Evolutionary conservation across 2,113 vertebrate species (phyloP).

Genomic region (Gobio gobio): DNA sequence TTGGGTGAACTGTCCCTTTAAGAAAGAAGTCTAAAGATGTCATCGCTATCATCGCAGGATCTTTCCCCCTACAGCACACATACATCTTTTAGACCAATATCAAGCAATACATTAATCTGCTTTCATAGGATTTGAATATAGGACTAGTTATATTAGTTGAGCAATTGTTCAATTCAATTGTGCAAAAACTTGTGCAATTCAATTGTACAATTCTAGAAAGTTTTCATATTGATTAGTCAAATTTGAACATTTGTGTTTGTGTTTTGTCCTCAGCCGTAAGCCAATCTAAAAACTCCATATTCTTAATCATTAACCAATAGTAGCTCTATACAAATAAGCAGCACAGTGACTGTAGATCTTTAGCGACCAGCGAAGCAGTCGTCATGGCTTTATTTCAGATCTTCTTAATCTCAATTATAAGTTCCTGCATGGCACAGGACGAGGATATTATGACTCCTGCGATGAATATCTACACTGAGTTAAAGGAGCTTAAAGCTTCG

Average conservation of each 20-base stretch:
- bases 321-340: background rate
- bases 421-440: background rate
- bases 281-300: background rate
- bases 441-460: constrained; percentile 10
- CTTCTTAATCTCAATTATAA: background rate
- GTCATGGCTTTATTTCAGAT: constrained; percentile 4
- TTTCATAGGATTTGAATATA: too few relatives aligned
- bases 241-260: background rate
- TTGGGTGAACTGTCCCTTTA: too few relatives aligned
- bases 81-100: too few relatives aligned
- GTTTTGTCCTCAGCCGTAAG: background rate
- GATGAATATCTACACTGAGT: constrained; percentile 46
- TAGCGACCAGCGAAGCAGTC: background rate
- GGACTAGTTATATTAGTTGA: background rate
- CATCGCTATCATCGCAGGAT: too few relatives aligned
- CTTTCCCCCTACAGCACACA: too few relatives aligned
- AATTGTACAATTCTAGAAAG: constrained; percentile 3
- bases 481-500: constrained; percentile 35
- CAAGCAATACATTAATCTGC: too few relatives aligned
- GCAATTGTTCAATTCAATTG: too few relatives aligned
- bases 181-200: too few relatives aligned
- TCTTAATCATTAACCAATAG: constrained; percentile 19
- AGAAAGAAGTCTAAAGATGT: too few relatives aligned
- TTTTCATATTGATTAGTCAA: background rate
- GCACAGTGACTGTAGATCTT: background rate